Base-by-base conservation (phyloP, 2,113 vertebrate genomes). In the Struthidea cinerea region DNA sequence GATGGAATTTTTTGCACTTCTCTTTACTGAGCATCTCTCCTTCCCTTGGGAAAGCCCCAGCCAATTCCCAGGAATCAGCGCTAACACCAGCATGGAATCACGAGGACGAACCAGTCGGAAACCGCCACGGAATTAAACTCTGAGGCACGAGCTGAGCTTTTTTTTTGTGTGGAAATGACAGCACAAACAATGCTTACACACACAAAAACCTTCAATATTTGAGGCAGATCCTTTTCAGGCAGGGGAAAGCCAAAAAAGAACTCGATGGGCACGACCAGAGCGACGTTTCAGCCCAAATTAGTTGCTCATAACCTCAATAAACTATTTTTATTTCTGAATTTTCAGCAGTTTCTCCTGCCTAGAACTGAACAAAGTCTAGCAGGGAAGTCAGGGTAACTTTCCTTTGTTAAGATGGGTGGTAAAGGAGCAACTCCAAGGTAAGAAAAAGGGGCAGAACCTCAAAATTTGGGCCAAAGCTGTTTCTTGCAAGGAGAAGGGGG, bases 261-360 rank as follows among this genome's bases (percentile, higher is more conserved):
- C 35, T 50, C 12, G 1, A 50, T 18, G 33, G 50, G 76, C 52
- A 67, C 1, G 22, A 85, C 15, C 49, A 46, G 44, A 3, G 8
- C 23, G 9, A 46, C 6, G 14, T 63, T 81, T 59, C 79, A 70
- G 67, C 27, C 47, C 53, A 5, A 93, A 93, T 74, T 90, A 84
- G 61, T 56, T 64, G 56, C 76, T 84, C 71, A 37, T 50, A 92
- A 89, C 79, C 56, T 90, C 71, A 84, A 57, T 41, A 69, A 95
- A 80, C 39, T 90, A 57, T 76, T 92, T 94, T 89, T 80, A 70
- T 67, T 88, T 70, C 68, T 47, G 71, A 46, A 3, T 61, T 81
- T 86, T 57, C 63, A 77, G 90, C 86, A 63, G 20, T 55, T 93
- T 84, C 39, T 75, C 33, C 18, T 32, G 53, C 42, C 21, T 20